phyloP scores from a whole-genome alignment of 2,888 invertebrate genomes.

The Stenodera caucasica region DNA sequence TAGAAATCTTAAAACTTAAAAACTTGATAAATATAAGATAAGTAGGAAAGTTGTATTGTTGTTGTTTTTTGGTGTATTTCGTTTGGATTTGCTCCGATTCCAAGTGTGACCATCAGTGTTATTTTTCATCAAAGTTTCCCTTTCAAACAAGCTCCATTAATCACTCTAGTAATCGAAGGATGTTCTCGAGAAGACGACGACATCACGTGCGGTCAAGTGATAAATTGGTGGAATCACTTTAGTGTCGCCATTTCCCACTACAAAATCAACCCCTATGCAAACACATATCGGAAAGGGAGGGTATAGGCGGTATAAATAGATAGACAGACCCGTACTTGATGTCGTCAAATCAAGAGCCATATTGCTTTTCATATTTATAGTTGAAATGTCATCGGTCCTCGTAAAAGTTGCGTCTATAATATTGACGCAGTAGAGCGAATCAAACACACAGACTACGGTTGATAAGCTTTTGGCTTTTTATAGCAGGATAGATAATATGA shows the following conservation, averaged over 20 bases:
- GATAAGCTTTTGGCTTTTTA: neutral
- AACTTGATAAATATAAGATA: constrained; percentile 9
- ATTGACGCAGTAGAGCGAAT: neutral
- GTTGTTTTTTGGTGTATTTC: neutral
- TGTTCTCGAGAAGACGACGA: constrained; percentile 34
- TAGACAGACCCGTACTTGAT: neutral
- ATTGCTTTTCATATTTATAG: constrained; percentile 20
- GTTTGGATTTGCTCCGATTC: constrained; percentile 12
- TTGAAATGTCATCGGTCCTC: constrained; percentile 3
- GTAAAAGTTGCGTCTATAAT: constrained; percentile 5
- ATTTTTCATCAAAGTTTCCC: constrained; percentile 32
- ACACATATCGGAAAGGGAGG: no score
- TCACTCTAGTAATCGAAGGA: constrained; percentile 40
- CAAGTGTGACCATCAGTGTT: constrained; percentile 32
- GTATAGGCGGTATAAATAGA: neutral
- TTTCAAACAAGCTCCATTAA: constrained; percentile 40
- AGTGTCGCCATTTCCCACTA: neutral
- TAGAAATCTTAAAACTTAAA: constrained; percentile 1
- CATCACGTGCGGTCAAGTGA: constrained; percentile 40
- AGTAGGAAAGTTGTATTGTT: no score
- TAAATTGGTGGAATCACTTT: constrained; percentile 33
- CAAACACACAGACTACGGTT: neutral
- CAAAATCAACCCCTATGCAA: constrained; percentile 23
- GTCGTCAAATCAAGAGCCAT: constrained; percentile 19
- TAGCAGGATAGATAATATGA: neutral